phyloP scores from a whole-genome alignment of 2,888 invertebrate genomes.

The Caenorhabditis japonica region DNA sequence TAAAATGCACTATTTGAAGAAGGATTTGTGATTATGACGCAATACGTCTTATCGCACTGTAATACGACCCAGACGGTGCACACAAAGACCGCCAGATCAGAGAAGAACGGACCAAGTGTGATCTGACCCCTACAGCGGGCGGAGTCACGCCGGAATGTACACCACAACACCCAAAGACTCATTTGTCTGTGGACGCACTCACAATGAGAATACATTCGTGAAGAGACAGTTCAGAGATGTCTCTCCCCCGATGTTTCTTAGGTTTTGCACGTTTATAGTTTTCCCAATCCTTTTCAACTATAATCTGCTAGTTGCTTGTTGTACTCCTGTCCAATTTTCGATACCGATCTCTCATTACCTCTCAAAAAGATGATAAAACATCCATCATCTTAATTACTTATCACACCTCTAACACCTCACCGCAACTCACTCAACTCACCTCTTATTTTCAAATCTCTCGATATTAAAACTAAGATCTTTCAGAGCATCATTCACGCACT shows the following conservation, averaged over 20 bases:
- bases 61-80: too few species aligned
- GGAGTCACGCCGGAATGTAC: background rate
- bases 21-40: too few species aligned
- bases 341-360: background rate
- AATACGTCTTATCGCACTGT: too few species aligned
- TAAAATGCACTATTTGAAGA: too few species aligned
- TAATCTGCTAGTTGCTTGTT: too few species aligned
- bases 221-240: conserved; percentile 1
- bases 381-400: too few species aligned
- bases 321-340: too few species aligned
- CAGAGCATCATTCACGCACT: background rate
- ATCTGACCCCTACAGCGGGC: background rate
- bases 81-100: too few species aligned
- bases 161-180: background rate
- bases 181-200: conserved; percentile 2
- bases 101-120: background rate
- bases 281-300: too few species aligned
- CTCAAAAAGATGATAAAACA: too few species aligned
- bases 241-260: background rate
- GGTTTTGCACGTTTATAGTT: background rate
- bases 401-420: background rate
- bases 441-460: background rate
- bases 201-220: too few species aligned
- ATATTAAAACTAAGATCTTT: background rate
- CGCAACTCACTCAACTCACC: background rate